Conservation (phyloP, 2,797 vertebrate species). For the Acipenser ruthenus region DNA sequence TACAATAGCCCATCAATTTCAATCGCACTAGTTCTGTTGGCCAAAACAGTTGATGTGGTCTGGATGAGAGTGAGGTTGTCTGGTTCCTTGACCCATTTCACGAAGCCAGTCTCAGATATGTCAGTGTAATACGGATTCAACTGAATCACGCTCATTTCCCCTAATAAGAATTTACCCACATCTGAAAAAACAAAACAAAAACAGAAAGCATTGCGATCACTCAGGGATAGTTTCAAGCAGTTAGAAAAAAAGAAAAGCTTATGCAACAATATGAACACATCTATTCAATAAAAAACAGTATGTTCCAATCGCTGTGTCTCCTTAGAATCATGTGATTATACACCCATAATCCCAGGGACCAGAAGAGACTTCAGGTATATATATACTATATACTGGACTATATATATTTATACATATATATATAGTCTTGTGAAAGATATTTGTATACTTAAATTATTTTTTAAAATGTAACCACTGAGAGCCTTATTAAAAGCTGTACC, state of each 20-base stretch:
- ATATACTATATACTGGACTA: no score
- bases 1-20: slow-evolving; percentile 19
- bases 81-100: slow-evolving; percentile 23
- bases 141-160: slow-evolving; percentile 13
- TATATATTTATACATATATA: no score
- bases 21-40: slow-evolving; percentile 5
- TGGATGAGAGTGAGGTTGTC: not conserved
- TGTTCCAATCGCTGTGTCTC: no score
- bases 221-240: no score
- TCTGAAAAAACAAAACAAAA: slow-evolving; percentile 12
- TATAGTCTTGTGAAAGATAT: no score
- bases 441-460: no score
- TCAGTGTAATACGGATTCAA: not conserved
- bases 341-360: no score
- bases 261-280: not conserved
- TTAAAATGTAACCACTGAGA: no score
- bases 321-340: no score
- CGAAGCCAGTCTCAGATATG: slow-evolving; percentile 10
- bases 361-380: no score
- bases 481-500: not conserved
- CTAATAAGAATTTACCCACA: slow-evolving; percentile 19
- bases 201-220: not conserved
- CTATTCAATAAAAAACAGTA: no score
- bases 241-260: no score
- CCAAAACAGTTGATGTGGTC: slow-evolving; percentile 2